Conservation (phyloP, 37 sponge, comb jelly and placozoan species). For the Cliona cf. orientalis region DNA sequence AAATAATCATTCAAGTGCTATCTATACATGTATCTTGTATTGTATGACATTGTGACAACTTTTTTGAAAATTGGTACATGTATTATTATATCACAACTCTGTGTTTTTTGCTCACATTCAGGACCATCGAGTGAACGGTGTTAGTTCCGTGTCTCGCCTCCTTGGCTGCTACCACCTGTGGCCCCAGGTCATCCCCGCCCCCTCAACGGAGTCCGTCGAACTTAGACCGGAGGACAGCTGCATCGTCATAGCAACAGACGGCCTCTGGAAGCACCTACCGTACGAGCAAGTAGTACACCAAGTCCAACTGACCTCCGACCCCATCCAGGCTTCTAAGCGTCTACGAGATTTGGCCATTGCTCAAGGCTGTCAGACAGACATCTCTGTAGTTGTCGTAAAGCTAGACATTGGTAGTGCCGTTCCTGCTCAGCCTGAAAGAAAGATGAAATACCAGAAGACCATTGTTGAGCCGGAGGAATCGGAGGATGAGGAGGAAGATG, state of each 20-base stretch:
- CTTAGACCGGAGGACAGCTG: conserved; percentile 64
- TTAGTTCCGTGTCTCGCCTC: conserved; percentile 58
- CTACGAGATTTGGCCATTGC: conserved; percentile 82
- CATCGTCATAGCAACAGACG: conserved; percentile 73
- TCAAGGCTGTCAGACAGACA: conserved; percentile 59
- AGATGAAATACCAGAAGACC: not conserved
- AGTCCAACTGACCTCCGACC: conserved; percentile 8
- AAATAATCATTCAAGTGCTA: not conserved
- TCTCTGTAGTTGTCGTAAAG: conserved; percentile 75
- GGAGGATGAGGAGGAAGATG: conserved; percentile 49
- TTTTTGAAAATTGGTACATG: not conserved
- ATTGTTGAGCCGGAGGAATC: not conserved
- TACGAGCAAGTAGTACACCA: conserved; percentile 50
- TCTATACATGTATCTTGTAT: not conserved
- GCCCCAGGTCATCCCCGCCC: conserved; percentile 82
- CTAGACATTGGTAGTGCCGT: conserved; percentile 8
- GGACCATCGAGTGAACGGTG: conserved; percentile 73
- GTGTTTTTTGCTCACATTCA: no score
- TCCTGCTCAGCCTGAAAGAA: not conserved
- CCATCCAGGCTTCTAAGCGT: conserved; percentile 64
- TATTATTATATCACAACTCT: not conserved
- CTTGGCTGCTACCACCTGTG: conserved; percentile 77
- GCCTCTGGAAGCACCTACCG: conserved; percentile 72
- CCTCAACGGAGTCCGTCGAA: conserved; percentile 58
- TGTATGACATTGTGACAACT: not conserved